These are phyloP conservation scores for Sardina pilchardus DNA, from an alignment of 2,113 vertebrate species.

Conservation along the genomic window DNA sequence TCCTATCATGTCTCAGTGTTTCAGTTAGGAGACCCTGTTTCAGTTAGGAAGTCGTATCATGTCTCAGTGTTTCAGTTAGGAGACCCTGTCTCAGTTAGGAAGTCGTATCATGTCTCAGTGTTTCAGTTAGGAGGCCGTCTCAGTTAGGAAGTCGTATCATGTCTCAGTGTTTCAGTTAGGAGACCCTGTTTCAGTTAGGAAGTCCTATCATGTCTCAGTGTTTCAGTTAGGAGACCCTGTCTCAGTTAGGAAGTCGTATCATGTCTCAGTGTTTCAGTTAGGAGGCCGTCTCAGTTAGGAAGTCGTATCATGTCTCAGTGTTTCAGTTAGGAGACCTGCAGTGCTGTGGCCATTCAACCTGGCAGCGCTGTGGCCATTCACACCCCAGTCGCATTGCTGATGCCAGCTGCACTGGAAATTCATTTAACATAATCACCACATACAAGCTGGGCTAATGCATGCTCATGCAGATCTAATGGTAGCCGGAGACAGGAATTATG, in stretches of 20 bases:
- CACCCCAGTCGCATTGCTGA: background rate
- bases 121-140: constrained; percentile 18
- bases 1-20: no score
- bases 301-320: no score
- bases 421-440: background rate
- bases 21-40: constrained; percentile 16
- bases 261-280: no score
- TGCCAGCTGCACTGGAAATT: background rate
- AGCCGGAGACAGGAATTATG: background rate
- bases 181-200: background rate
- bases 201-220: no score
- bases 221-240: constrained; percentile 18
- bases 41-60: no score
- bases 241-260: no score
- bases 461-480: background rate
- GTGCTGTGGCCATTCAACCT: background rate
- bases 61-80: no score
- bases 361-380: background rate
- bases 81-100: background rate
- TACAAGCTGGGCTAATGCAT: background rate
- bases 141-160: no score
- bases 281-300: background rate
- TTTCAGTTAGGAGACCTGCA: constrained; percentile 16
- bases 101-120: no score
- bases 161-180: no score